Base-by-base conservation (phyloP, 1,140 invertebrate genomes). In the Babylonia areolata region DNA sequence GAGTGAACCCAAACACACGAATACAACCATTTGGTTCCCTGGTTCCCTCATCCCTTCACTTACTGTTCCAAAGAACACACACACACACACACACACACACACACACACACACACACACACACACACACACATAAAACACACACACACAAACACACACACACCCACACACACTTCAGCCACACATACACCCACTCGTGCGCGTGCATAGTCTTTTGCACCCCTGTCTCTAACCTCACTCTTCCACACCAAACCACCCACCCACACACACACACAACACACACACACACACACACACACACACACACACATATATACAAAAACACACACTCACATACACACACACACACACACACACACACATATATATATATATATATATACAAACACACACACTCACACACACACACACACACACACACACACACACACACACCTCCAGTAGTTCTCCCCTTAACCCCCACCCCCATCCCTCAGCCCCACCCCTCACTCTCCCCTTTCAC, bases 71-170 rank as follows among this genome's bases (percentile, higher is more conserved):
- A n/a, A n/a, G n/a, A n/a, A n/a, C n/a, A n/a, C n/a, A n/a, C n/a
- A n/a, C n/a, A n/a, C n/a, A n/a, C n/a, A n/a, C n/a, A 69, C 64
- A 69, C 64, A 69, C 64, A 69, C 64, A 69, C 64, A 69, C 64
- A 69, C 64, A 69, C 64, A 69, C 64, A 69, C 64, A 69, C 64
- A 69, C 64, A 69, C 64, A 69, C 64, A 69, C 64, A 69, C n/a
- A n/a, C n/a, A n/a, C n/a, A n/a, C n/a, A n/a, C n/a, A n/a, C n/a
- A n/a, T n/a, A n/a, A n/a, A n/a, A n/a, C n/a, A n/a, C n/a, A n/a
- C n/a, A n/a, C n/a, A n/a, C n/a, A n/a, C n/a, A n/a, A n/a, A n/a
- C n/a, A n/a, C n/a, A n/a, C n/a, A n/a, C n/a, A n/a, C n/a, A n/a
- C n/a, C n/a, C n/a, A n/a, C n/a, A n/a, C n/a, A 15, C n/a, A n/a